A percentile compares a stretch with the other conserved stretches of the same genome.
phyloP scores from a whole-genome alignment of 1,140 invertebrate species.

The Magallana ariakensis region DNA sequence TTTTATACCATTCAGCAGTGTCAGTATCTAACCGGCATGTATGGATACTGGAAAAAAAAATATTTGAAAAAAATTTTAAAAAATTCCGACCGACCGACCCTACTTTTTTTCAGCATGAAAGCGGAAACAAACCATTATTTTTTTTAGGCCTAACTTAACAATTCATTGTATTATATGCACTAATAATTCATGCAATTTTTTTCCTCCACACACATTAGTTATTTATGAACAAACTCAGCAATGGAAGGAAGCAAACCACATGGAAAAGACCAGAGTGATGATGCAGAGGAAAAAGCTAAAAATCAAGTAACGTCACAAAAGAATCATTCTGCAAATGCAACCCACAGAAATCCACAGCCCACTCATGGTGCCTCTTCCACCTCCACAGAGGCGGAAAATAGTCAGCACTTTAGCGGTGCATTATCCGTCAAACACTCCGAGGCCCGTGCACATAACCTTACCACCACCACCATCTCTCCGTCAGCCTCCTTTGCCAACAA shows the following conservation, averaged over 20 bases:
- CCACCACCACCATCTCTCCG: background rate
- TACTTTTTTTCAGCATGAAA: too few relatives aligned
- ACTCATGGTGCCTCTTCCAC: background rate
- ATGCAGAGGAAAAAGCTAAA: conserved; percentile 21
- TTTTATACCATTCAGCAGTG: too few relatives aligned
- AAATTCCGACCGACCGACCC: too few relatives aligned
- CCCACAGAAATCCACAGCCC: conserved; percentile 12
- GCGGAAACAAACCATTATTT: too few relatives aligned
- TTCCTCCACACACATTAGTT: background rate
- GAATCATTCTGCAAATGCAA: conserved; percentile 40
- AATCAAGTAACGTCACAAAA: conserved; percentile 9
- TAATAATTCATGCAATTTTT: too few relatives aligned
- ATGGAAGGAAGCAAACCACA: conserved; percentile 28
- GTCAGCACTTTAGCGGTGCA: background rate
- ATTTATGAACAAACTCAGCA: background rate
- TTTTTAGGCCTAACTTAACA: too few relatives aligned
- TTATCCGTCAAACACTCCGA: background rate
- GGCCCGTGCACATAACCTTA: background rate
- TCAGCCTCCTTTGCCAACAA: background rate
- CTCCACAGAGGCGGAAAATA: conserved; percentile 6
- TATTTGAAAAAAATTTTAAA: too few relatives aligned
- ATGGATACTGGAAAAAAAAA: too few relatives aligned
- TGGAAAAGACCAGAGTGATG: conserved; percentile 36
- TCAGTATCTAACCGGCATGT: too few relatives aligned
- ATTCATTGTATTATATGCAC: too few relatives aligned